Percentiles rank a stretch among this genome's conserved stretches.
These are phyloP conservation scores for Drosophila anomalata DNA, from an alignment of 2,888 invertebrate species.

Conservation along the genomic window DNA sequence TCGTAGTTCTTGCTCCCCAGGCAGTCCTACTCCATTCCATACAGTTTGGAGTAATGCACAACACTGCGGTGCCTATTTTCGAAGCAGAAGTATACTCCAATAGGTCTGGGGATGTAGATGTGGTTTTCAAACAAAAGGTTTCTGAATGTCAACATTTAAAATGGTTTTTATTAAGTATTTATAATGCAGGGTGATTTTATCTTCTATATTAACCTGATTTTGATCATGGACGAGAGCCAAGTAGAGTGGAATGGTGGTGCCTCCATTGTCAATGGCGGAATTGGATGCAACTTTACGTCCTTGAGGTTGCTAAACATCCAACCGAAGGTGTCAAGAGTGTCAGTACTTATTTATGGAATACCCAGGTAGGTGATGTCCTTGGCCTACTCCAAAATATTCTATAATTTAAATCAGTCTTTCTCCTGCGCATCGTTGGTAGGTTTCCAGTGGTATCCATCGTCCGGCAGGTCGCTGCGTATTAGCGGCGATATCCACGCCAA, in stretches of 20 bases:
- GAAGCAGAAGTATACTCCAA: slow-evolving; percentile 41
- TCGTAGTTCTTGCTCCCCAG: slow-evolving; percentile 20
- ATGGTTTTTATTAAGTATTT: background rate
- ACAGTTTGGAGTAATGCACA: slow-evolving; percentile 55
- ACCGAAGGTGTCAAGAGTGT: slow-evolving; percentile 19
- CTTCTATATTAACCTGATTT: slow-evolving; percentile 52
- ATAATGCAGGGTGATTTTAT: slow-evolving; percentile 15
- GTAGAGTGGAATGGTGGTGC: slow-evolving; percentile 21
- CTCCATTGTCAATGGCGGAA: slow-evolving; percentile 42
- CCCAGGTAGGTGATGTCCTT: slow-evolving; percentile 1
- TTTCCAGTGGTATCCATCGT: slow-evolving; percentile 89
- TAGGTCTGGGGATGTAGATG: background rate
- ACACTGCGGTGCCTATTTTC: slow-evolving; percentile 51
- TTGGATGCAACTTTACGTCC: slow-evolving; percentile 54
- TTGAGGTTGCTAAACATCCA: slow-evolving; percentile 24
- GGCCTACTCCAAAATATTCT: background rate
- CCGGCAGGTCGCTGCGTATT: slow-evolving; percentile 89
- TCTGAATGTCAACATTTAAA: background rate
- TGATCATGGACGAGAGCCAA: slow-evolving; percentile 53
- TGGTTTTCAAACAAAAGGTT: slow-evolving; percentile 41
- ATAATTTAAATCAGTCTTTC: slow-evolving; percentile 10
- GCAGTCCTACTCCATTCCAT: slow-evolving; percentile 36
- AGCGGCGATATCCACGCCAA: slow-evolving; percentile 92
- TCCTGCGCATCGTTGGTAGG: slow-evolving; percentile 6
- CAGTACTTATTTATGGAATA: slow-evolving; percentile 54